Conservation (phyloP, 2,113 vertebrate species). For the Pelvicachromis taeniatus region DNA sequence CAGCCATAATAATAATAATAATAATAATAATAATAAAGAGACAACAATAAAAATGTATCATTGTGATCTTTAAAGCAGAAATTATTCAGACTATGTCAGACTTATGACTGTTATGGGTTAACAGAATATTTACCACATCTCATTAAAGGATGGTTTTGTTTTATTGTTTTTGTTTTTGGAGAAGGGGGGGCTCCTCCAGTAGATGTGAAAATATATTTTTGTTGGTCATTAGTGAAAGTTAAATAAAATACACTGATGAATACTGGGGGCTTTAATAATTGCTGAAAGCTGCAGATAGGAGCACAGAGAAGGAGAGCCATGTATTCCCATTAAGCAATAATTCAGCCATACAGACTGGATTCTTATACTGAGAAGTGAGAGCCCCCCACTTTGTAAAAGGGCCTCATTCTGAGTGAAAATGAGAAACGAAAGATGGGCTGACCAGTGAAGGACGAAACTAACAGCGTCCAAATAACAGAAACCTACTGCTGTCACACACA, state of each 20-base stretch:
- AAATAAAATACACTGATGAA: not conserved
- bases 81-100: not conserved
- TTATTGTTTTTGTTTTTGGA: not conserved
- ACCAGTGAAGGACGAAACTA: not conserved
- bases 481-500: not conserved
- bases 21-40: not conserved
- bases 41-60: not conserved
- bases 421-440: not conserved
- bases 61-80: not conserved
- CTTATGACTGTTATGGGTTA: too few species aligned
- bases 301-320: not conserved
- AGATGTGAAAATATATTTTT: not conserved
- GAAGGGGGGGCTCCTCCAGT: not conserved
- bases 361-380: not conserved
- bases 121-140: not conserved
- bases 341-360: not conserved
- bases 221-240: fast-evolving
- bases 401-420: not conserved
- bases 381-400: not conserved
- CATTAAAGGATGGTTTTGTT: not conserved
- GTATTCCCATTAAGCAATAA: not conserved
- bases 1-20: not conserved
- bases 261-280: not conserved
- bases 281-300: not conserved
- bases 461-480: not conserved